Evolutionary conservation across 2,888 invertebrate species (phyloP), one percentile per base, ranked within the genome.

Genomic region (Gandaritis pyraliata): DNA sequence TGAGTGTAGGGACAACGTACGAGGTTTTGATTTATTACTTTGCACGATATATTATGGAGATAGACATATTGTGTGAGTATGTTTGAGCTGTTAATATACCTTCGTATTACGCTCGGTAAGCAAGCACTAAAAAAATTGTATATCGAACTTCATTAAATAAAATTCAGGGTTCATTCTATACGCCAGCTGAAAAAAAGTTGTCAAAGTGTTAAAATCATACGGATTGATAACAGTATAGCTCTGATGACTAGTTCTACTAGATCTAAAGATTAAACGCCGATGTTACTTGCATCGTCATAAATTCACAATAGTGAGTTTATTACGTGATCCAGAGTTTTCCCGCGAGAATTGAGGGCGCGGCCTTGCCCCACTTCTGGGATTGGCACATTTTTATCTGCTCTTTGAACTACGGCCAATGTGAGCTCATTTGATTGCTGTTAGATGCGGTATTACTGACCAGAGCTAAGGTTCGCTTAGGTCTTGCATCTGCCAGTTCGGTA

Each of bases 361-460:
- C 91, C 91, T 91, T 91, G 91, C 75, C 84, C 91, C 68, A 80
- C 77, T 89, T 91, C 77, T 81, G 72, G 79, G 83, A 89, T 90
- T 90, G 88, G 91, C 90, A 91, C 87, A 89, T 89, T 89, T 90
- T 88, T 86, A 87, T 85, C 82, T 83, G 80, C 73, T 76, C 78
- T 81, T 82, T 83, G 82, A 86, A 84, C 81, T 77, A 77, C 75
- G 73, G 84, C 84, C 84, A 82, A 83, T 76, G 67, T 64, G 54
- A 67, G 72, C 64, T 71, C 70, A 66, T 77, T 77, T 83, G 82
- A 84, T 85, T 80, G 77, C 83, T 80, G 72, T 68, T 62, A 61
- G 61, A 51, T 52, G 56, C 29, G 39, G 46, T 51, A 65, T 57
- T 50, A 55, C 55, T 66, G 55, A 68, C 62, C 58, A 66, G 38